phyloP scores from a whole-genome alignment of 2,113 vertebrate species.

The Periophthalmus modestus region DNA sequence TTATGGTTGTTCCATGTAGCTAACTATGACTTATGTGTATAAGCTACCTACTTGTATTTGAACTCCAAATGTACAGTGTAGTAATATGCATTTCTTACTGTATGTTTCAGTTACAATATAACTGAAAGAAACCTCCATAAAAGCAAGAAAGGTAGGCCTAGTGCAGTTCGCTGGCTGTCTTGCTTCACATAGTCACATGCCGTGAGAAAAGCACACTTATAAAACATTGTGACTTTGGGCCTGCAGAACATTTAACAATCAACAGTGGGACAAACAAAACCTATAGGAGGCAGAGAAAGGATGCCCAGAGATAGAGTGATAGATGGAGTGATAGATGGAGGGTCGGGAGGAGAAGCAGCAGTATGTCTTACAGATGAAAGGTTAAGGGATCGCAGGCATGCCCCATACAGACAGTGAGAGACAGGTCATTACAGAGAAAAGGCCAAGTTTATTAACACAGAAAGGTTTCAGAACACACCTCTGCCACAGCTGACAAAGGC shows the following conservation, averaged over 20 bases:
- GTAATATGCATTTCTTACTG: too few species aligned
- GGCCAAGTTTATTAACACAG: constrained; percentile 75
- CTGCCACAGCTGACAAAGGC: constrained; percentile 58
- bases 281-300: constrained; percentile 21
- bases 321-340: constrained; percentile 31
- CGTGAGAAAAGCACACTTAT: constrained; percentile 1
- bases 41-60: too few species aligned
- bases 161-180: too few species aligned
- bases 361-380: constrained; percentile 65
- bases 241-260: constrained; percentile 35
- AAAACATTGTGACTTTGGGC: constrained; percentile 33
- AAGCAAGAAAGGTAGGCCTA: too few species aligned
- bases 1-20: too few species aligned
- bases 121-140: too few species aligned
- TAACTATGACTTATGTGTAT: too few species aligned
- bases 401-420: constrained; percentile 59
- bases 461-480: constrained; percentile 68
- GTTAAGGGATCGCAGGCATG: constrained; percentile 64
- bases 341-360: constrained; percentile 36
- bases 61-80: too few species aligned
- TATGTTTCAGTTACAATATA: too few species aligned
- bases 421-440: constrained; percentile 73
- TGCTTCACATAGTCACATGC: too few species aligned
- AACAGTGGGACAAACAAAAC: constrained; percentile 43
- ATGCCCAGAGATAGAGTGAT: constrained; percentile 58